Evolutionary conservation across 2,797 vertebrate species (phyloP).

Genomic region (Yasuhikotakia modesta): DNA sequence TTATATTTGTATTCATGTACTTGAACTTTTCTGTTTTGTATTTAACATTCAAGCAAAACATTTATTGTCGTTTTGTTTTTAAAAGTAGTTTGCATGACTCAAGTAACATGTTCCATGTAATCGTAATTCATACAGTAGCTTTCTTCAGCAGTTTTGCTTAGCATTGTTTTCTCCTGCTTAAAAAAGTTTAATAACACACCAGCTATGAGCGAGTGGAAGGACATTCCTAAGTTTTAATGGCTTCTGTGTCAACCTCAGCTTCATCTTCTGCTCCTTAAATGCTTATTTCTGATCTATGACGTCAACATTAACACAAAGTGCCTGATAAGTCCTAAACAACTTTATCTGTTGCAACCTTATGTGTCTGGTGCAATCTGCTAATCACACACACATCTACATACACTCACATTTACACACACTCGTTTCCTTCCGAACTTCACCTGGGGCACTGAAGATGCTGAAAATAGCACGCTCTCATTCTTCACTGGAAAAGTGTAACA

Average conservation of each 20-base stretch:
- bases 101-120: too few species aligned
- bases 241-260: not conserved
- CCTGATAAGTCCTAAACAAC: not conserved
- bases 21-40: too few species aligned
- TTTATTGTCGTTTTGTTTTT: too few species aligned
- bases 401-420: slow-evolving; percentile 7
- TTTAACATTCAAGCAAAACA: too few species aligned
- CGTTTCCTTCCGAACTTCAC: slow-evolving; percentile 54
- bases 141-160: not conserved
- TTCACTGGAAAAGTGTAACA: slow-evolving; percentile 61
- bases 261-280: not conserved
- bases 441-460: slow-evolving; percentile 60
- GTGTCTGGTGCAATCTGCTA: slow-evolving; percentile 1
- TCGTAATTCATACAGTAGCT: not conserved
- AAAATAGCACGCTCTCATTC: slow-evolving; percentile 64
- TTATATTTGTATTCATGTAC: too few species aligned
- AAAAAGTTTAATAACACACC: not conserved
- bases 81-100: too few species aligned
- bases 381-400: slow-evolving; percentile 1
- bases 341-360: slow-evolving; percentile 4
- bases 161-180: not conserved
- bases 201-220: not conserved
- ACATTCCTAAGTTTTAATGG: not conserved
- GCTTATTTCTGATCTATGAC: not conserved
- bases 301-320: not conserved